Evolutionary conservation across 2,113 vertebrate genomes (phyloP).

Genomic region (Epinephelus lanceolatus): DNA sequence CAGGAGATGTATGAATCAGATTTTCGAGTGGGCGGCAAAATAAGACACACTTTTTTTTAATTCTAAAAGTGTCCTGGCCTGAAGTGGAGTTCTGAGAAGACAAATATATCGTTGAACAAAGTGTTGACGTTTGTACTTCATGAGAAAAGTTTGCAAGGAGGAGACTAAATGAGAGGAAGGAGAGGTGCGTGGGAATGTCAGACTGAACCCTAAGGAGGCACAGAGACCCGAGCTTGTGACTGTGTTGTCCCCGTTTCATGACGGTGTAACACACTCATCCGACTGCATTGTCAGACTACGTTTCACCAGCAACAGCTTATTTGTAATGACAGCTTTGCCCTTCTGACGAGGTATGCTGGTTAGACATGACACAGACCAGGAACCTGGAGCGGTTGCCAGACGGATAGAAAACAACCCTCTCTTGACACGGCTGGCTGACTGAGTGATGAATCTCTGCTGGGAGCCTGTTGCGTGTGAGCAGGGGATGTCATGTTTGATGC

Average conservation of each 20-base stretch:
- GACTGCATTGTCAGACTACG: constrained; percentile 75
- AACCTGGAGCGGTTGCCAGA: constrained; percentile 39
- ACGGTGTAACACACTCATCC: constrained; percentile 57
- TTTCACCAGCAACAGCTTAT: constrained; percentile 43
- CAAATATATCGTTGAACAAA: not conserved
- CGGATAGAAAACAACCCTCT: constrained; percentile 22
- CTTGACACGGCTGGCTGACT: constrained; percentile 7
- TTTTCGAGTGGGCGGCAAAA: constrained; percentile 20
- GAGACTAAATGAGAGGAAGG: not conserved
- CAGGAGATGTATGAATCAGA: constrained; percentile 17
- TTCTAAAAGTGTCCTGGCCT: not conserved
- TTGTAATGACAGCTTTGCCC: constrained; percentile 69
- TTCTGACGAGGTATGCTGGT: constrained; percentile 31
- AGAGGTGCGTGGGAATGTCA: not conserved
- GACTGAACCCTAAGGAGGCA: constrained; percentile 26
- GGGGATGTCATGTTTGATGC: constrained; percentile 48
- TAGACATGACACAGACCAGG: constrained; percentile 35
- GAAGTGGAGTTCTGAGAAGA: not conserved
- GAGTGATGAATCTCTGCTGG: constrained; percentile 25
- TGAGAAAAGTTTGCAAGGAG: not conserved
- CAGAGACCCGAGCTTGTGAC: constrained; percentile 21
- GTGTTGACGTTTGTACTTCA: not conserved
- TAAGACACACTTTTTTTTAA: not conserved
- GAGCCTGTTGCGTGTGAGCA: constrained; percentile 35
- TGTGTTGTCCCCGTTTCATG: constrained; percentile 37